phyloP scores from a whole-genome alignment of 2,113 vertebrate species.

The Pangasianodon hypophthalmus region DNA sequence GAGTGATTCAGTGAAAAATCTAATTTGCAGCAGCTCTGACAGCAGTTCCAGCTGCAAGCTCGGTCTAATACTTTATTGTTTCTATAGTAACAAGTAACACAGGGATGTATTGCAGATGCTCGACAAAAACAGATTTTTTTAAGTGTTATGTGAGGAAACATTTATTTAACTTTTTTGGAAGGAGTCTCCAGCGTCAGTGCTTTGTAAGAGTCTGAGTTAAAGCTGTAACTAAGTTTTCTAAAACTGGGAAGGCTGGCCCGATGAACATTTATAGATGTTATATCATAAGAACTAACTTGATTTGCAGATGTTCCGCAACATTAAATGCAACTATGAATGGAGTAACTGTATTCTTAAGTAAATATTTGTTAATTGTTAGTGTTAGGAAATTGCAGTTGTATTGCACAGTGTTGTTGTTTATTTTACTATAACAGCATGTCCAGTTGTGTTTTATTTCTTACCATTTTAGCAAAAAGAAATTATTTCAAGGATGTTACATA shows the following conservation, averaged over 20 bases:
- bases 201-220: background rate
- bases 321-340: background rate
- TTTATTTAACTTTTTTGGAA: no score
- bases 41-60: background rate
- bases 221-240: background rate
- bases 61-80: background rate
- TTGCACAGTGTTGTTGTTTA: background rate
- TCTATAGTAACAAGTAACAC: background rate
- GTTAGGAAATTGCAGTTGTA: background rate
- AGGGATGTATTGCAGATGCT: background rate
- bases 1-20: background rate
- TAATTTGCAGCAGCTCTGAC: background rate
- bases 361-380: no score
- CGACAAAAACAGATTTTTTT: background rate
- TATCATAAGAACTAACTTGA: background rate
- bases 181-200: no score
- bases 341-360: background rate
- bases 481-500: background rate
- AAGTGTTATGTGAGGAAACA: no score
- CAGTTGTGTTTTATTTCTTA: background rate
- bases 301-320: background rate
- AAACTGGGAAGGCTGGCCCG: background rate
- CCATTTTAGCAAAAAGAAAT: background rate
- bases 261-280: no score
- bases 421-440: background rate